Base-by-base conservation (phyloP, 2,113 vertebrate species). In the Saimiri boliviensis region DNA sequence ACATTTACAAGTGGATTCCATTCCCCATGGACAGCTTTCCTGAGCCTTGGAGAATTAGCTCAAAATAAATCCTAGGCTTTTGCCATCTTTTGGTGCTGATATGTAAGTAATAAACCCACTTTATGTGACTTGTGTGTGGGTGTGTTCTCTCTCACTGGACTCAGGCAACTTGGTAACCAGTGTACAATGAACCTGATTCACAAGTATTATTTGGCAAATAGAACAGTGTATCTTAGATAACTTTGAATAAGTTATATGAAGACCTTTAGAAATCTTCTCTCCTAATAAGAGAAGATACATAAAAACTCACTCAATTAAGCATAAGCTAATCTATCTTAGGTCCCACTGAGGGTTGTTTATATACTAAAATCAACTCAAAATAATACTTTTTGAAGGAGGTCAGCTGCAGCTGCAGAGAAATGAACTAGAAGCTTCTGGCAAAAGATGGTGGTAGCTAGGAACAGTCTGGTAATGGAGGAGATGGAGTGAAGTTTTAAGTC, bases 401-500 rank as follows among this genome's bases (percentile, higher is more conserved):
- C 80, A 90, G 87, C 93, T 85, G 21, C 13, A 35, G 56, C 95
- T 52, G 49, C 37, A 79, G 87, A 90, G 56, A 96, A 97, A 97
- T 93, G 96, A 95, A 95, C 94, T 81, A 93, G 86, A 97, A 40
- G 91, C 86, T 95, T 91, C 86, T 93, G 84, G 96, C 76, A 84
- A 95, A 93, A 96, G 30, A 80, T 54, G 47, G 83, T 20, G 73
- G 63, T 68, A 76, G 49, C 45, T 66, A 87, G 95, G 74, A 94
- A 97, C 32, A 89, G 54, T 89, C 68, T 93, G 35, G 87, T 93
- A 96, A 96, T 91, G 68, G 76, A 89, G 35, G 86, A 95, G 96
- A 96, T 81, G 76, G 63, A 86, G 49, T 4, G 19, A 95, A 85
- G 83, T 93, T 95, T n/a, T 91, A 80, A 97, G 86, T 95, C 96